Evolutionary conservation across 2,113 vertebrate genomes (phyloP), one percentile per base, ranked within the genome.

Genomic region (Argyrosomus japonicus): DNA sequence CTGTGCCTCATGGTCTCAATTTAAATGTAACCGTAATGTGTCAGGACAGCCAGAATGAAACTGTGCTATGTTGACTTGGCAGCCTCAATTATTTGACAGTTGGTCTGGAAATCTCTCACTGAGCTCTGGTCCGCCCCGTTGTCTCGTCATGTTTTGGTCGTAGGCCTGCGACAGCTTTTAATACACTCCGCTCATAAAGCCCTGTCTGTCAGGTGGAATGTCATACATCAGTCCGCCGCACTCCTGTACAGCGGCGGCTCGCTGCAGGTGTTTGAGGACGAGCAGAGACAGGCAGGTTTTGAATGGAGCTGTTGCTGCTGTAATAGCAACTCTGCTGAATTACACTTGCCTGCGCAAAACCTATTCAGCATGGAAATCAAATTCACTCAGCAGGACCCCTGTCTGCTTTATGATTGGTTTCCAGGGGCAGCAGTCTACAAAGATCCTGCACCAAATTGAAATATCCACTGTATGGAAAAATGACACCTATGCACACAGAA

Each of bases 331-430:
- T 61, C 4, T 9, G 63, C 82, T 67, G 77, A 84, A 86, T 89
- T 61, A 53, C 77, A 81, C 79, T 88, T 63, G 63, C 68, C 78
- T 63, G 73, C 68, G 47, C 81, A 87, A 91, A 40, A 80, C 75
- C 68, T 68, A 85, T 84, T 84, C 68, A 81, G 76, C 73, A 76
- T 73, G 76, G 73, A 87, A 87, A 87, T 88, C 74, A 73, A 76
- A 85, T 88, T 83, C 82, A 63, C 79, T 76, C 88, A 85, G 82
- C 60, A 14, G 76, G 86, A 57, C 73, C 72, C 64, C 40, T 27
- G 56, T 65, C 48, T 64, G 73, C 58, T 63, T 51, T 70, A 43
- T 81, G 76, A 86, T 86, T 79, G 73, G 70, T 67, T 85, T 87
- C 82, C 70, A 83, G 71, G 72, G 81, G 83, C 86, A 47, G 75